These are phyloP conservation scores for Lamellibrachia luymesi DNA, from an alignment of 1,140 invertebrate species.

Conservation along the genomic window DNA sequence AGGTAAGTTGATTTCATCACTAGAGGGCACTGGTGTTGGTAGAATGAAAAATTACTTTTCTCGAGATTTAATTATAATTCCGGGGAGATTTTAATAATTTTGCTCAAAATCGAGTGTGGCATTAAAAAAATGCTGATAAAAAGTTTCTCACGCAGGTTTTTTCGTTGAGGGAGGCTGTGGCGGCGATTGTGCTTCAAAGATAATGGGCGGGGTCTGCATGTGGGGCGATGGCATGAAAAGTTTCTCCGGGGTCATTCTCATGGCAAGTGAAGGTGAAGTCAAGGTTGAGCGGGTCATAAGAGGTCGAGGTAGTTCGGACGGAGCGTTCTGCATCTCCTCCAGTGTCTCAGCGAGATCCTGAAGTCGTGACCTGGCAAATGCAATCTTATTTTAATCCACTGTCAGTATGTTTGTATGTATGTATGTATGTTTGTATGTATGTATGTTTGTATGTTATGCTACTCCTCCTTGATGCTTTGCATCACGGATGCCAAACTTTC, in stretches of 20 bases:
- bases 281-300: neutral
- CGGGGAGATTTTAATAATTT: too few species aligned
- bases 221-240: neutral
- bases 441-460: too few species aligned
- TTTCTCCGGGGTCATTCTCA: neutral
- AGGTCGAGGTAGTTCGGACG: slow-evolving; percentile 11
- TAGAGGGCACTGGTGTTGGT: too few species aligned
- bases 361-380: slow-evolving; percentile 34
- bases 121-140: neutral
- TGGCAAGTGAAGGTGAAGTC: neutral
- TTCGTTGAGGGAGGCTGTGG: neutral
- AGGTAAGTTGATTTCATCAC: too few species aligned
- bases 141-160: neutral
- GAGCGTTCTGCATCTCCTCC: slow-evolving; percentile 27
- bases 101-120: too few species aligned
- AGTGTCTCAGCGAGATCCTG: slow-evolving; percentile 39
- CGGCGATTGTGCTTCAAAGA: neutral
- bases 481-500: too few species aligned
- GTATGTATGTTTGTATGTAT: too few species aligned
- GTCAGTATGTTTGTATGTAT: too few species aligned
- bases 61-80: too few species aligned
- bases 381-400: too few species aligned
- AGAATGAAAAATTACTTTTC: too few species aligned
- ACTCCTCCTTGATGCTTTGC: too few species aligned
- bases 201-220: neutral